Conservation (phyloP, 2,888 invertebrate species). For the Xanthia icteritia region DNA sequence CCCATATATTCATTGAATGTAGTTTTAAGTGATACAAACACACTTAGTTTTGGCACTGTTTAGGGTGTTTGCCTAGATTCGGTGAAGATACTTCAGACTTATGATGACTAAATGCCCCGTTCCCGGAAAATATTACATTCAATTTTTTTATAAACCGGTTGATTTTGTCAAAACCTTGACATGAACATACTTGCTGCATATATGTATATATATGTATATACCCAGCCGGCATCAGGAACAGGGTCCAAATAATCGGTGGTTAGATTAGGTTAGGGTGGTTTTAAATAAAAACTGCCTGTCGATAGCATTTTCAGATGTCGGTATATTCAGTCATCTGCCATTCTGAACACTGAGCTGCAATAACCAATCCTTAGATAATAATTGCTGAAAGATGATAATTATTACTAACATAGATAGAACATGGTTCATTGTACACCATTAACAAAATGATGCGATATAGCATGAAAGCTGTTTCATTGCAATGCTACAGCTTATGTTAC, state of each 20-base stretch:
- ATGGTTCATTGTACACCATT: neutral
- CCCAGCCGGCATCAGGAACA: neutral
- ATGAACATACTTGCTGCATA: neutral
- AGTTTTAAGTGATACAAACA: conserved; percentile 41
- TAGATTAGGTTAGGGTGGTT: neutral
- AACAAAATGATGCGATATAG: neutral
- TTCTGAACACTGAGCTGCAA: neutral
- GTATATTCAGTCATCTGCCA: neutral
- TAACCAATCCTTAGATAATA: neutral
- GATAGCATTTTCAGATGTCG: neutral
- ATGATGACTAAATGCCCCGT: conserved; percentile 1
- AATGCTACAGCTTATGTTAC: neutral
- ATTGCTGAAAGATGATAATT: no score
- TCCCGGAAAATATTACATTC: conserved; percentile 1
- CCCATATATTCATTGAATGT: conserved; percentile 26
- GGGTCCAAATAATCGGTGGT: neutral
- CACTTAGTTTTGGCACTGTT: conserved; percentile 39
- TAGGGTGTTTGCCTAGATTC: conserved; percentile 1
- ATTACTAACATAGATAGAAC: no score
- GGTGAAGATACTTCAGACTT: conserved; percentile 14
- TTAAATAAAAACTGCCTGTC: neutral
- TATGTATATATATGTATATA: no score
- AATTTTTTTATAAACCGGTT: neutral
- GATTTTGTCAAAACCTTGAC: neutral
- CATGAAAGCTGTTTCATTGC: neutral